Conservation (phyloP, 2,888 invertebrate genomes). For the Conomelus anceps region DNA sequence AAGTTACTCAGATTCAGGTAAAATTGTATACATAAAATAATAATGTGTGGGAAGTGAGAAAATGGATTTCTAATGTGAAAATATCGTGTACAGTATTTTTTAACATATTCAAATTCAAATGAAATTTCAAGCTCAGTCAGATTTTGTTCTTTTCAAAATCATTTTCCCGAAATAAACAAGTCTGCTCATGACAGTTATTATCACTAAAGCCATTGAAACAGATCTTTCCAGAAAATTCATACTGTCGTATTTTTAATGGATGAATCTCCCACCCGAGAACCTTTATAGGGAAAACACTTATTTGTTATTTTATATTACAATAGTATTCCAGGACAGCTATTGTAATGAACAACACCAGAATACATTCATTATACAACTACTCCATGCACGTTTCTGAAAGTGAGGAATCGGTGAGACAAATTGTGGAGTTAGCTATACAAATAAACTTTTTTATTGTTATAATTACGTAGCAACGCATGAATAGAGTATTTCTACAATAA, state of each 20-base stretch:
- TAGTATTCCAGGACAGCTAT: neutral
- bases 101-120: neutral
- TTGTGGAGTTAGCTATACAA: neutral
- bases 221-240: neutral
- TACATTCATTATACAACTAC: neutral
- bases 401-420: too few species aligned
- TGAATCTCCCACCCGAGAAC: neutral
- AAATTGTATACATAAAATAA: too few species aligned
- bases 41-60: too few species aligned
- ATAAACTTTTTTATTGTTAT: neutral
- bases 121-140: neutral
- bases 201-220: neutral
- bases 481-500: too few species aligned
- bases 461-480: too few species aligned
- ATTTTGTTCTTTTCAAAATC: neutral
- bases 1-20: too few species aligned
- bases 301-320: neutral
- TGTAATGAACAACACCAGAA: neutral
- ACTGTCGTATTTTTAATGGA: too few species aligned
- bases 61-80: neutral
- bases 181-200: neutral
- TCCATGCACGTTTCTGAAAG: neutral
- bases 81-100: neutral
- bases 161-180: neutral
- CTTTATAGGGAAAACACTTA: neutral